A percentile compares a stretch with the other conserved stretches of the same genome.
These are phyloP conservation scores for Penaeus japonicus DNA, from an alignment of 1,140 invertebrate genomes.

Conservation along the genomic window DNA sequence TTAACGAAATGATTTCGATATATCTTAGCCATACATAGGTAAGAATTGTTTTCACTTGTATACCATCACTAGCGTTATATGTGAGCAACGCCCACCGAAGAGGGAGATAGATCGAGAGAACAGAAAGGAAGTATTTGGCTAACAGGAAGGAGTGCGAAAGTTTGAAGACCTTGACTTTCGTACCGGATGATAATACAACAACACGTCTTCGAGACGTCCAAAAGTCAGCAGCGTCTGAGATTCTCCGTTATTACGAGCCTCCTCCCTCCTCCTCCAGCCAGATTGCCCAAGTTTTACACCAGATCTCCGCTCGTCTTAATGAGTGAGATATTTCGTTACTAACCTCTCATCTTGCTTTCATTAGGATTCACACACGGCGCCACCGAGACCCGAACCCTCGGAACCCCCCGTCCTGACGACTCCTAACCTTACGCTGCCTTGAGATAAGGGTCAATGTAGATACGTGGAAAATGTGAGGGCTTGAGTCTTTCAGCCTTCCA, in stretches of 20 bases:
- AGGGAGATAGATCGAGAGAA: too few relatives aligned
- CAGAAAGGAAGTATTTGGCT: too few relatives aligned
- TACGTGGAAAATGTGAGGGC: background rate
- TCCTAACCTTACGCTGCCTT: background rate
- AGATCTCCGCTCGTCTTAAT: conserved; percentile 55
- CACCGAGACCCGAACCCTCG: background rate
- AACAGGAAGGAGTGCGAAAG: too few relatives aligned
- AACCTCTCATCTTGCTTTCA: conserved; percentile 60
- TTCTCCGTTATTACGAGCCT: background rate
- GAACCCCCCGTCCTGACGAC: background rate
- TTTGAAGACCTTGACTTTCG: too few relatives aligned
- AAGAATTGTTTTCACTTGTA: too few relatives aligned
- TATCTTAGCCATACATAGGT: too few relatives aligned
- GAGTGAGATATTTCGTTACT: conserved; percentile 59
- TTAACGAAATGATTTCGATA: too few relatives aligned
- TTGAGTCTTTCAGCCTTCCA: conserved; percentile 13
- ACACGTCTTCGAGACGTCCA: too few relatives aligned
- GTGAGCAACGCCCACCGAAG: too few relatives aligned
- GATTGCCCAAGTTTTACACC: conserved; percentile 43
- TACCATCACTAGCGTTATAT: too few relatives aligned
- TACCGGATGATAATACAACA: too few relatives aligned
- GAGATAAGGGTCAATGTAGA: background rate
- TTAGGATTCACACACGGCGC: conserved; percentile 44
- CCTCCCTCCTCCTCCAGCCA: conserved; percentile 40
- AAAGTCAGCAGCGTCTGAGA: background rate